These are phyloP conservation scores for Poeciliopsis turrubarensis DNA, from an alignment of 2,113 vertebrate species.

Conservation along the genomic window DNA sequence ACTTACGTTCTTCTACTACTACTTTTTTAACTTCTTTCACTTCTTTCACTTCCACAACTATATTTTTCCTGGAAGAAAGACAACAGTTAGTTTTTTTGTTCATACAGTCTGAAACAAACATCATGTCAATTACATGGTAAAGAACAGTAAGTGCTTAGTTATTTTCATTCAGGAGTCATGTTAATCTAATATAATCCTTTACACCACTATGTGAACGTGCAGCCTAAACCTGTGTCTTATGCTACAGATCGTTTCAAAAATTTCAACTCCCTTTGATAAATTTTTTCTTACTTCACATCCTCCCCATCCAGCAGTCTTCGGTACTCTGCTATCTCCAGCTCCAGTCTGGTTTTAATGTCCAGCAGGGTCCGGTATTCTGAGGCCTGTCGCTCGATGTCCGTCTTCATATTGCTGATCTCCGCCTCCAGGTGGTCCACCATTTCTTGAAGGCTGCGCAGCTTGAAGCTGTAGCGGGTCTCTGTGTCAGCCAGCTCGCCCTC, in stretches of 20 bases:
- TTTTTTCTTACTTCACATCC: slow-evolving; percentile 34
- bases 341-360: slow-evolving; percentile 79
- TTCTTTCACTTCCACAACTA: slow-evolving; percentile 4
- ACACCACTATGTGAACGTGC: not conserved
- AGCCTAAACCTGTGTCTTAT: not conserved
- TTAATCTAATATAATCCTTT: not conserved
- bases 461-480: slow-evolving; percentile 60
- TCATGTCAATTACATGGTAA: not conserved
- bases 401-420: slow-evolving; percentile 62
- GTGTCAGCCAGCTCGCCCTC: slow-evolving; percentile 71
- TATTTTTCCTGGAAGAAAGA: slow-evolving; percentile 4
- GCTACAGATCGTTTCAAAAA: not conserved
- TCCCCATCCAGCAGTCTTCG: slow-evolving; percentile 81
- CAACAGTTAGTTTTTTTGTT: not conserved
- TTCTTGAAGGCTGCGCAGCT: slow-evolving; percentile 70
- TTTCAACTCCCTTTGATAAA: not conserved
- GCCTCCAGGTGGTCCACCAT: slow-evolving; percentile 62
- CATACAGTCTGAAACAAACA: not conserved
- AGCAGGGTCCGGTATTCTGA: slow-evolving; percentile 74
- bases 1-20: slow-evolving; percentile 67
- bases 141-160: no score
- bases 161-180: not conserved
- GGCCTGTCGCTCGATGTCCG: slow-evolving; percentile 70
- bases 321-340: slow-evolving; percentile 84
- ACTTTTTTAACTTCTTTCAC: not conserved